These are phyloP conservation scores for Furnarius figulus DNA, from an alignment of 2,113 vertebrate species.

Conservation along the genomic window DNA sequence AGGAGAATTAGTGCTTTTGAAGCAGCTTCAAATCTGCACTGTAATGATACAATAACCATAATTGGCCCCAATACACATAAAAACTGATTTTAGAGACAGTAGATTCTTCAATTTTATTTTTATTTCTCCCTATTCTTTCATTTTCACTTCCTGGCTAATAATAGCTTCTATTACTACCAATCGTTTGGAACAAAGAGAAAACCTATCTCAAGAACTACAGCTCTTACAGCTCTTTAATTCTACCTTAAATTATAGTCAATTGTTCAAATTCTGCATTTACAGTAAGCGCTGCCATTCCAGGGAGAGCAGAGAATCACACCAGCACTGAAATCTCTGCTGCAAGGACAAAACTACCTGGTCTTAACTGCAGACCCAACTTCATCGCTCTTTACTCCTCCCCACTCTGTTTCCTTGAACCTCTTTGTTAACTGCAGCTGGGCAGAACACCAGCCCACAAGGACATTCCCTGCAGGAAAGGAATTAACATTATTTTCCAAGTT, in stretches of 20 bases:
- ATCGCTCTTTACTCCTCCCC: background rate
- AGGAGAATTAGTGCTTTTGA: background rate
- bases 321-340: background rate
- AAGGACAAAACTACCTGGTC: background rate
- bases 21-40: background rate
- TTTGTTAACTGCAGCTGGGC: background rate
- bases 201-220: background rate
- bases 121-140: conserved; percentile 47
- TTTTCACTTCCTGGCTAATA: conserved; percentile 28
- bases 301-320: background rate
- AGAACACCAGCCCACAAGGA: background rate
- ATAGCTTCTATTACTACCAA: conserved; percentile 31
- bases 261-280: background rate
- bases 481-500: background rate
- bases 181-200: conserved; percentile 33
- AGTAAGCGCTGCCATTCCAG: background rate
- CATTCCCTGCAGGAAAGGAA: background rate
- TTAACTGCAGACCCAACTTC: background rate
- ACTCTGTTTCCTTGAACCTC: background rate
- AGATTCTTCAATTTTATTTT: background rate
- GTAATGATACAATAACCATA: conserved; percentile 14
- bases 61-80: conserved; percentile 16
- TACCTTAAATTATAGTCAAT: background rate
- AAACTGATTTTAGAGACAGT: background rate
- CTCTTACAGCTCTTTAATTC: conserved; percentile 9